Evolutionary conservation across 1,140 invertebrate genomes (phyloP), one percentile per base, ranked within the genome.

Genomic region (Teleogryllus occipitalis): DNA sequence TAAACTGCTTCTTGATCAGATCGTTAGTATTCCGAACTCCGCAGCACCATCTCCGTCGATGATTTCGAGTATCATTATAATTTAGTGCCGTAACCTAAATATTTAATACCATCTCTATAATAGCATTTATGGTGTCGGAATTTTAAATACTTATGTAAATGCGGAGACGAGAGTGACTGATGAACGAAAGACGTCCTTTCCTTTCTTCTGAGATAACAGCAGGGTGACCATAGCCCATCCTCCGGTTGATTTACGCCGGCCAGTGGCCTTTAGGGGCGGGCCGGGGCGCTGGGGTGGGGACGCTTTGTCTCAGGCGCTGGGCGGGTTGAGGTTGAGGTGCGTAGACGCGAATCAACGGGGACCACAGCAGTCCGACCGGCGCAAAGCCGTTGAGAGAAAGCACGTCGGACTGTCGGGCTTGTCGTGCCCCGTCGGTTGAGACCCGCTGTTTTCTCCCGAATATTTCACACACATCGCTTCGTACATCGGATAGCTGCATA

Each of bases 71-170:
- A 65, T 65, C 54, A 65, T 65, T 65, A 65, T 65, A 65, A 65
- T 65, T 65, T 65, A 65, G 18, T 10, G 54, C 54, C 54, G 54
- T 65, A 65, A 65, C 54, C 54, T 65, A 65, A 65, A 65, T 65
- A 65, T 65, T 65, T 65, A 65, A 65, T 65, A 18, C 18, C 54
- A 65, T 65, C 54, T 65, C 54, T 18, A 65, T 65, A 65, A 65
- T 65, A 65, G 54, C 54, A 65, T 65, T 65, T 65, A 65, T 65
- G 54, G 54, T 65, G 54, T 65, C 54, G 54, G 54, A 65, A 65
- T 65, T 65, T 65, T 65, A 65, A 65, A 65, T 65, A 65, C 54
- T 65, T 65, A 65, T 65, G 54, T 65, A 65, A 65, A 65, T 65
- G 54, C 18, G 10, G 10, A 10, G 54, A 65, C 10, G 18, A 65